These are phyloP conservation scores for Chlorops oryzae DNA, from an alignment of 1,140 invertebrate genomes.

Conservation along the genomic window DNA sequence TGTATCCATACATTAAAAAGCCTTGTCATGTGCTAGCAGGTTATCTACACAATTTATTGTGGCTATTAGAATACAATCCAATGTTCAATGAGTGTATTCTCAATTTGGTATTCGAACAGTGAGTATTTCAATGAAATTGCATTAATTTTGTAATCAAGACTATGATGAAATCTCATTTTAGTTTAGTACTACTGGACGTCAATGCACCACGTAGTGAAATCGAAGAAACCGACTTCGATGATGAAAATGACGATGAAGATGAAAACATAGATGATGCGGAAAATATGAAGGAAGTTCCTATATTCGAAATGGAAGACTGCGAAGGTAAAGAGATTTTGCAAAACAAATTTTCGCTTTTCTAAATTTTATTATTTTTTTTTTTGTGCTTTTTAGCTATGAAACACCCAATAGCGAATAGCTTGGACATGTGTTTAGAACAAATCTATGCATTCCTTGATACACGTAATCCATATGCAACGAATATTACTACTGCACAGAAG, in stretches of 20 bases:
- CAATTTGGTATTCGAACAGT: conserved; percentile 63
- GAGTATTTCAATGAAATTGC: conserved; percentile 20
- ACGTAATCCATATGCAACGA: conserved; percentile 22
- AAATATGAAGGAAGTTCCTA: conserved; percentile 25
- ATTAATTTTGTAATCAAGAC: conserved; percentile 36
- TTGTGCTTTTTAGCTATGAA: conserved; percentile 28
- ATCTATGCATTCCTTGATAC: conserved; percentile 55
- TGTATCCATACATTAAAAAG: conserved; percentile 61
- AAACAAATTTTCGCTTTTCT: too few relatives aligned
- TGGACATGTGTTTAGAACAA: conserved; percentile 61
- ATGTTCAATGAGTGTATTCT: conserved; percentile 55
- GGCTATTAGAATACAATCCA: conserved; percentile 60
- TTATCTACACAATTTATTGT: conserved; percentile 61
- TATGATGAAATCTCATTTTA: conserved; percentile 36
- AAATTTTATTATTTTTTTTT: conserved; percentile 13
- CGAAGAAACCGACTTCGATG: conserved; percentile 43
- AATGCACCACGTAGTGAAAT: conserved; percentile 56
- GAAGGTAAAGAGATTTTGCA: conserved; percentile 9
- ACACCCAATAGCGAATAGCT: conserved; percentile 51
- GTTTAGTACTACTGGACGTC: conserved; percentile 63
- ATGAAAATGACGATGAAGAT: conserved; percentile 42
- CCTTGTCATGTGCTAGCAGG: conserved; percentile 53
- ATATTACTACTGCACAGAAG: conserved; percentile 15
- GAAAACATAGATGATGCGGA: conserved; percentile 44
- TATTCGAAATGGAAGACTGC: conserved; percentile 51